phyloP scores from a whole-genome alignment of 2,113 vertebrate genomes.

The Porphyrio hochstetteri region DNA sequence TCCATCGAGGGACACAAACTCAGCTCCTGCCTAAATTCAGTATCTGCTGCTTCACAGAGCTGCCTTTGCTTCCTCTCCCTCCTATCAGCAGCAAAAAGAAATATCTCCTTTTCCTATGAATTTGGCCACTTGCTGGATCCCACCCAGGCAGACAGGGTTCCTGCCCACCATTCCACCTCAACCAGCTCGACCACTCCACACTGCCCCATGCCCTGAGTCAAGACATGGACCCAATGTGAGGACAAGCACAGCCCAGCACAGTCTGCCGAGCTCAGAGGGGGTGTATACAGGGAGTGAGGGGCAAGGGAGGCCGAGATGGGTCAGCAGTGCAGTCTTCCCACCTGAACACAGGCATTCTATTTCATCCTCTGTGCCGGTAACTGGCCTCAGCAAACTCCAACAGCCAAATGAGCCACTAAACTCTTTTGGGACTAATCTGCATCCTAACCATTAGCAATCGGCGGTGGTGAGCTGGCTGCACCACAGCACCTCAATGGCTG shows the following conservation, averaged over 20 bases:
- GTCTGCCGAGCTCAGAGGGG: background rate
- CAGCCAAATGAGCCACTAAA: background rate
- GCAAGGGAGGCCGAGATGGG: background rate
- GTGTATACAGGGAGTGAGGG: background rate
- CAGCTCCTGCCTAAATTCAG: background rate
- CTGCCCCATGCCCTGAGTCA: rapidly evolving
- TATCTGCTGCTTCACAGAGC: background rate
- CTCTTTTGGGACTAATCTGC: background rate
- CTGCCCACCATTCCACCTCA: background rate
- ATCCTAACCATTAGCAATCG: background rate
- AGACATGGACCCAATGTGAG: background rate
- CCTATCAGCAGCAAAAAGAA: background rate
- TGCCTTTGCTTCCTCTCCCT: background rate
- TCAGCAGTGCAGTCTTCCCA: background rate
- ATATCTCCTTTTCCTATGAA: background rate
- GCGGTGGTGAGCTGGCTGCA: background rate
- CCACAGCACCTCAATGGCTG: background rate
- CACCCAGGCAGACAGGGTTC: background rate
- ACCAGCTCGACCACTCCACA: background rate
- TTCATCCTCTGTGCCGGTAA: background rate
- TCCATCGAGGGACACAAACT: background rate
- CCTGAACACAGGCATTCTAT: background rate
- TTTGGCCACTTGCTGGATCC: background rate
- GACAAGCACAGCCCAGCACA: background rate
- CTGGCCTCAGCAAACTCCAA: background rate